These are phyloP conservation scores for Isotomurus palustris DNA, from an alignment of 2,888 invertebrate species.

Conservation along the genomic window DNA sequence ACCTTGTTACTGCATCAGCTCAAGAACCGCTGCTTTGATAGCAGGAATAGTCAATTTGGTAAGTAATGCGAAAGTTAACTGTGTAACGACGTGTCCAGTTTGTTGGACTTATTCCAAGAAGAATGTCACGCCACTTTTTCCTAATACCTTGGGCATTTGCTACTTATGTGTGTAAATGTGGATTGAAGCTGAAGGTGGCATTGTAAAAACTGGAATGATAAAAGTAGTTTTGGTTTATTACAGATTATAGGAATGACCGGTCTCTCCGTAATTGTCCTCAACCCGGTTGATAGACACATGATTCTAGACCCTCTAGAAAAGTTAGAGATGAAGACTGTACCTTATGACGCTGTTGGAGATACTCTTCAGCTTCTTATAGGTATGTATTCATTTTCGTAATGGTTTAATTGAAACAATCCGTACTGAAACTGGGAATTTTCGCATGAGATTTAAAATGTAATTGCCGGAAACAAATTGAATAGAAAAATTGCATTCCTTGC, in stretches of 20 bases:
- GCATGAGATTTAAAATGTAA: too few relatives aligned
- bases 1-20: conserved; percentile 2
- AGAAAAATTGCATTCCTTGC: too few relatives aligned
- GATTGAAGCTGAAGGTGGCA: too few relatives aligned
- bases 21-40: conserved; percentile 3
- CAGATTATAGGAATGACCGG: conserved; percentile 24
- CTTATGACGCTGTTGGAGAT: conserved; percentile 31
- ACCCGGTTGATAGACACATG: conserved; percentile 25
- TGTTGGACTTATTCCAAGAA: too few relatives aligned
- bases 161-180: not conserved
- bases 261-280: conserved; percentile 22
- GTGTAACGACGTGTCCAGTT: too few relatives aligned
- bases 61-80: too few relatives aligned
- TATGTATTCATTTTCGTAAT: conserved; percentile 8
- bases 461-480: too few relatives aligned
- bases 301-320: conserved; percentile 26
- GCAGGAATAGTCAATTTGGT: conserved; percentile 9
- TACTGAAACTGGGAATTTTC: not conserved
- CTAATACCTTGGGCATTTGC: too few relatives aligned
- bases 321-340: conserved; percentile 2
- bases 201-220: not conserved
- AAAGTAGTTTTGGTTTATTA: not conserved
- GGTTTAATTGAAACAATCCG: not conserved
- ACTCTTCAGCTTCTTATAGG: conserved; percentile 35
- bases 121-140: too few relatives aligned